Base-by-base conservation (phyloP, 2,888 invertebrate genomes). In the Andrena praecox region DNA sequence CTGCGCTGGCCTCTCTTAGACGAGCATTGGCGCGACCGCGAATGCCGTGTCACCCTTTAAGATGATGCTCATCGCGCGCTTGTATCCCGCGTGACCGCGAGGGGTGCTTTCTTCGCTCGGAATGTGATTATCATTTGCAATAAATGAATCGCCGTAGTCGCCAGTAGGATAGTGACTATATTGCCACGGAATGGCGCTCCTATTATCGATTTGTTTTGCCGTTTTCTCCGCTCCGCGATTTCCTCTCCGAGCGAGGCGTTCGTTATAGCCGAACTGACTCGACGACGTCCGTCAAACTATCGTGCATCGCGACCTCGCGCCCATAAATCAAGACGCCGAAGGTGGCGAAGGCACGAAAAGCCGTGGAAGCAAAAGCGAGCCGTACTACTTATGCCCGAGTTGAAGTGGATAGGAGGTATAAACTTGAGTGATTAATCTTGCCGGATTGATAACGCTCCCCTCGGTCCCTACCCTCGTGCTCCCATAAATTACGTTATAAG, bases 371-470 rank as follows among this genome's bases (percentile, higher is more conserved):
- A 87, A 84, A 42, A 89, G 83, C 85, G 84, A 87, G 81, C 85
- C 88, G 87, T 88, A 89, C 90, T 90, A 90, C 90, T 92, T 90
- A 90, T 83, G 83, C 56, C 27, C 10, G 89, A 90, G 90, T 27
- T 88, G 89, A 89, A 92, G 90, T 90, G 92, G 89, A 90, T 88
- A 84, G 86, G 89, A 89, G 89, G 87, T 89, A 90, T 92, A 92
- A 92, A 92, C 92, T 92, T 91, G 89, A 90, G 92, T 92, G 92
- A 93, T 93, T 93, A 93, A 93, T 93, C 93, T 93, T 90, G 72
- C 87, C 83, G 90, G 92, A 93, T 93, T 93, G 93, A 93, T 93
- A 92, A 92, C 89, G 89, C 85, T 89, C 86, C 87, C 86, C 52
- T 85, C 80, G 79, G 80, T 42, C 82, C 89, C 87, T 84, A 85